phyloP scores from a whole-genome alignment of 1,140 invertebrate species.

The Euwallacea similis region DNA sequence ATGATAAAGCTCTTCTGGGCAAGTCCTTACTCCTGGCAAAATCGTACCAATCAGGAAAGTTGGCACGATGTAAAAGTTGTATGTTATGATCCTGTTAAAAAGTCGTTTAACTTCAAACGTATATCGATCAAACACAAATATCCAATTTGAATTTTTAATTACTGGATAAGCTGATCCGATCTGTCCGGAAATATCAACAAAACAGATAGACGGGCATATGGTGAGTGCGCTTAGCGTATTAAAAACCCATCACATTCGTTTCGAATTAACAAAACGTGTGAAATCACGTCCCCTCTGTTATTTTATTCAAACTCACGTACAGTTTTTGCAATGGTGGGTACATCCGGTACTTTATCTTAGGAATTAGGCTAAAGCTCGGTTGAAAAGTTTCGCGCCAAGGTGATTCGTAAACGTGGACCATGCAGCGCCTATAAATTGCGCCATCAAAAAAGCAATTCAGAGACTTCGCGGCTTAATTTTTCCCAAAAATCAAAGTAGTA shows the following conservation, averaged over 20 bases:
- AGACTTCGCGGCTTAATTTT: no score
- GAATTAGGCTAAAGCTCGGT: no score
- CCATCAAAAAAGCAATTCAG: background rate
- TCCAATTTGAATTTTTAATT: constrained; percentile 9
- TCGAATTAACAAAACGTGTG: constrained; percentile 14
- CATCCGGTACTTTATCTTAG: background rate
- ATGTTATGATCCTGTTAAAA: no score
- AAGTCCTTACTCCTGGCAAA: no score
- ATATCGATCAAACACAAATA: background rate
- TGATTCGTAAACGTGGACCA: background rate
- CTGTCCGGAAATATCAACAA: constrained; percentile 9
- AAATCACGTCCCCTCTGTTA: background rate
- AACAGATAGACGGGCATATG: constrained; percentile 13
- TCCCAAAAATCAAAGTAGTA: no score
- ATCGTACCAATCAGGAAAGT: no score
- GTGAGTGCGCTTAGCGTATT: constrained; percentile 12
- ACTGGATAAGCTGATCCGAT: constrained; percentile 1
- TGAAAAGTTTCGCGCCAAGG: no score
- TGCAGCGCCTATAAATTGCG: background rate
- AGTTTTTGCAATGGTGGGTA: background rate
- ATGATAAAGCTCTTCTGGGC: no score
- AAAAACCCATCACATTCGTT: constrained; percentile 12
- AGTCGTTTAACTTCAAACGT: no score
- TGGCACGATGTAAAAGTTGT: no score
- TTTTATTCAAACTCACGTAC: constrained; percentile 2